Base-by-base conservation (phyloP, 1,140 invertebrate species). In the Maconellicoccus hirsutus region DNA sequence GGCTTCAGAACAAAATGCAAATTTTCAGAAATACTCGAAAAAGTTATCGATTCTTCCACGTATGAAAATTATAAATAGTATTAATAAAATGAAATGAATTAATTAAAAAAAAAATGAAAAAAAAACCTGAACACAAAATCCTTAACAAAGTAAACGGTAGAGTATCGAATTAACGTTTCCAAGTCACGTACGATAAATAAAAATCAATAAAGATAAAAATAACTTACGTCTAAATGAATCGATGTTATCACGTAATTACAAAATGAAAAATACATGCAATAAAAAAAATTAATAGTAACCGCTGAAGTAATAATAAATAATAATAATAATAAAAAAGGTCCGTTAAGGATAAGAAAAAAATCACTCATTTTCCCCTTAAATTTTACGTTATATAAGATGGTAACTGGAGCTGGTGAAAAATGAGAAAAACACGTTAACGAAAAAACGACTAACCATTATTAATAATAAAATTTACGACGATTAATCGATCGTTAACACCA, bases 401-500 rank as follows among this genome's bases (percentile, higher is more conserved):
- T 66, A 66, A 66, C 61, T 66, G 22, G 61, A 66, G 61, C 61
- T 66, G 61, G 42, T 52, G 42, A 52, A 33, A 12, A 33, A 12
- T 6, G 29, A 33, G 12, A 33, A 33, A 33, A 52, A 52, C 42
- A 16, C n/a, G 16, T 52, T 8, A 66, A 66, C 61, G 10, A 66
- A 23, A 25, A 6, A 26, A 66, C 61, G 61, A 66, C 21, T 25
- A 66, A 66, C 22, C 10, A 66, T 23, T 6, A 26, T 23, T 19
- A 59, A 16, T 7, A 59, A 59, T 7, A 59, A 22, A 59, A 59
- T 7, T 7, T 16, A 23, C 25, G 6, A 70, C 33, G 19, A 27
- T 52, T 7, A 38, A 52, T 10, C 70, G 27, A 52, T 38, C 61
- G 70, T 73, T 74, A 90, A 84, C 88, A 90, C 88, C 88, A 90